phyloP scores from a whole-genome alignment of 1,140 invertebrate genomes.

The Diachasma alloeum region DNA sequence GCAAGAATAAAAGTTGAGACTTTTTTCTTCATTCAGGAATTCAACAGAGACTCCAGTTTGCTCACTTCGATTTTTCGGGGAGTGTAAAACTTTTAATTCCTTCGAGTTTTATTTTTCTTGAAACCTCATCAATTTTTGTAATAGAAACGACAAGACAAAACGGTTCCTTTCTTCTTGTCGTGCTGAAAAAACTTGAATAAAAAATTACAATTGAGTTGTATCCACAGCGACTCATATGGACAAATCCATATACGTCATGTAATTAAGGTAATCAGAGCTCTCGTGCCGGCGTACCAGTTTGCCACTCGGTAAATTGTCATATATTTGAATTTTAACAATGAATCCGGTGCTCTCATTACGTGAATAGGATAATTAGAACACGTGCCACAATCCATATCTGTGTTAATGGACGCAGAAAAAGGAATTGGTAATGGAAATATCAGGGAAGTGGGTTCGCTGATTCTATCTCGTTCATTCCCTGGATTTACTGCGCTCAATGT shows the following conservation, averaged over 20 bases:
- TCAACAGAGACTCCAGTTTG: background rate
- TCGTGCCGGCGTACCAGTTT: background rate
- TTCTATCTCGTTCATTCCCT: background rate
- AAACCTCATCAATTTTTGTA: background rate
- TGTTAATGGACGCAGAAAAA: background rate
- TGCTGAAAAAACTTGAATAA: too few relatives aligned
- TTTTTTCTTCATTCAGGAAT: background rate
- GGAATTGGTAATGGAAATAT: background rate
- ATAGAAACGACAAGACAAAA: background rate
- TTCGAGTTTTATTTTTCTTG: background rate
- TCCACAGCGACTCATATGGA: background rate
- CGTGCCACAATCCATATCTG: background rate
- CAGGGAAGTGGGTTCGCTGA: background rate
- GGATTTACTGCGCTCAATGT: too few relatives aligned
- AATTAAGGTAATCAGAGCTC: background rate
- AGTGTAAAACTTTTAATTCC: background rate
- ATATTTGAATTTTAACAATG: background rate
- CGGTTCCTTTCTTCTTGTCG: too few relatives aligned
- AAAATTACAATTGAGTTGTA: background rate
- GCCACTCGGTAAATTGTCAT: background rate
- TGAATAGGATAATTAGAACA: background rate
- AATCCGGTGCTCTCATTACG: background rate
- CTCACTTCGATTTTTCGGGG: background rate
- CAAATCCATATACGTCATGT: background rate
- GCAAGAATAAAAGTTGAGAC: background rate